Evolutionary conservation across 2,797 vertebrate species (phyloP).

Genomic region (Jordanella pulchra): DNA sequence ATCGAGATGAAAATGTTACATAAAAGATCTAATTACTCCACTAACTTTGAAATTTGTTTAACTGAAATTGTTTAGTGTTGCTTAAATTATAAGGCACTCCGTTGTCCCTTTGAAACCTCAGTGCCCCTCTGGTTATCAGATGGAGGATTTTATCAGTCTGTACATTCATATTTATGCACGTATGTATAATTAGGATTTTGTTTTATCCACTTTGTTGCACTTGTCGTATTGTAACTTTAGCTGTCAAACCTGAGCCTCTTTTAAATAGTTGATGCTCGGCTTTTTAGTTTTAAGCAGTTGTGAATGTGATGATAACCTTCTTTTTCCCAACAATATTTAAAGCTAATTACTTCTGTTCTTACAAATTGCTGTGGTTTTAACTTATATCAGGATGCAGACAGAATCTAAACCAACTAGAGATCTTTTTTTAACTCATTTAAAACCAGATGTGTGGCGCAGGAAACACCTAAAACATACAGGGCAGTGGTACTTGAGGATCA

Average conservation of each 20-base stretch:
- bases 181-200: constrained; percentile 33
- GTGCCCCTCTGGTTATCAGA: constrained; percentile 56
- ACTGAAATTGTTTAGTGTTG: constrained; percentile 48
- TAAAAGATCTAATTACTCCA: constrained; percentile 11
- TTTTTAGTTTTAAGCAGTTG: too few relatives aligned
- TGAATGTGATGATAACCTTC: neutral
- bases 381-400: neutral
- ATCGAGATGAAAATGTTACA: constrained; percentile 38
- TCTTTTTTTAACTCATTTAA: too few relatives aligned
- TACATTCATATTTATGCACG: neutral
- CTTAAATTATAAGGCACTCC: constrained; percentile 44
- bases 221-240: constrained; percentile 35
- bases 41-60: constrained; percentile 17
- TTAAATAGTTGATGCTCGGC: constrained; percentile 18
- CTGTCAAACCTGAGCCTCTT: constrained; percentile 14
- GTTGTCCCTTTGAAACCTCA: constrained; percentile 51
- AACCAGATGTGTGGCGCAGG: too few relatives aligned
- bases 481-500: too few relatives aligned
- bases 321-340: neutral
- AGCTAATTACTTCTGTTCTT: neutral
- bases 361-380: neutral
- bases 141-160: constrained; percentile 44
- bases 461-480: too few relatives aligned
- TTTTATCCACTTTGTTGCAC: constrained; percentile 32
- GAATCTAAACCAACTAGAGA: neutral